Base-by-base conservation (phyloP, 2,113 vertebrate genomes). In the Lethenteron camtschaticum region DNA sequence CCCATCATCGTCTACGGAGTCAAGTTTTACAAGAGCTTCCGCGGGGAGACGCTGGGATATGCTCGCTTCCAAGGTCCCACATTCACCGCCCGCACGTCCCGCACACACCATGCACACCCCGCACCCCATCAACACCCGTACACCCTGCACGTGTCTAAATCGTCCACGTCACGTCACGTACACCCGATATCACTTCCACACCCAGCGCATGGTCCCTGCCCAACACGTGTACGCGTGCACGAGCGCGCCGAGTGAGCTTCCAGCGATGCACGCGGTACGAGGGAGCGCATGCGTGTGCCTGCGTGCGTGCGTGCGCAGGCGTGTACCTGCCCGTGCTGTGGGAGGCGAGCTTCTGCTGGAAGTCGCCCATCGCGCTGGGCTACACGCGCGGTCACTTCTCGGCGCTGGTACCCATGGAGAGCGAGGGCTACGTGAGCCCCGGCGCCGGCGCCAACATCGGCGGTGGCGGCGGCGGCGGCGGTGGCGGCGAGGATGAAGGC, bases 331-430 rank as follows among this genome's bases (percentile, higher is more conserved):
- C 63, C 10, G n/a, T 66, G 63, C 63, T 66, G n/a, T 66, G 63
- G 63, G 63, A 66, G 20, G n/a, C 63, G n/a, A 20, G 63, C 63
- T 66, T 66, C 63, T 66, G 63, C 63, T 66, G 63, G n/a, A 66
- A 66, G 63, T 66, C 63, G n/a, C 63, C 63, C 63, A 66, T 66
- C 20, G 63, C 63, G 20, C 20, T 66, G 63, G 63, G 63, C n/a
- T 66, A 66, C 63, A 66, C 63, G 20, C 63, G 63, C 10, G 63
- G 63, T 16, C 63, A 66, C 20, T 66, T 66, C 63, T 66, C 63
- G n/a, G 63, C 63, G n/a, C 10, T 66, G 10, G 63, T 66, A 9
- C 63, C 63, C 63, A n/a, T 66, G n/a, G 63, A 66, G 63, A 66
- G 10, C 63, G 63, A 66, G 9, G 63, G 63, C n/a, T 20, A 16